phyloP scores from a whole-genome alignment of 2,113 vertebrate species.

The Meleagris gallopavo region DNA sequence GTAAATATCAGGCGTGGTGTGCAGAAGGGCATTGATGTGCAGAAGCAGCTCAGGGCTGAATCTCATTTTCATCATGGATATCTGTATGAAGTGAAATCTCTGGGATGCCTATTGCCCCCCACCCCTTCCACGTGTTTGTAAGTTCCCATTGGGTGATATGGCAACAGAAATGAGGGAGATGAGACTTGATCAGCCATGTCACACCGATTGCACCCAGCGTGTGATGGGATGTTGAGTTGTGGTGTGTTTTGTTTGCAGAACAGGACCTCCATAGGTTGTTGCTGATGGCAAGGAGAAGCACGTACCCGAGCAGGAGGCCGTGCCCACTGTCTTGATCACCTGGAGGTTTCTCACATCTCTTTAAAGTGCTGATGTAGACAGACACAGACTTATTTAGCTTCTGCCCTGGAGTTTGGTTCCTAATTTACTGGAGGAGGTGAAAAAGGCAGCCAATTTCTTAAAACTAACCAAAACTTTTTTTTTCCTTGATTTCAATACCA shows the following conservation, averaged over 20 bases:
- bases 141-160: fast-evolving
- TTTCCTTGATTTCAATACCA: not conserved
- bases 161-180: fast-evolving
- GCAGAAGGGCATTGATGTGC: not conserved
- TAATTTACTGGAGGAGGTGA: not conserved
- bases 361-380: not conserved
- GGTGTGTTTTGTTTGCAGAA: not conserved
- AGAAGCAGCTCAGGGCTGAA: not conserved
- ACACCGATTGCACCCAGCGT: not conserved
- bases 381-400: not conserved
- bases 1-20: not conserved
- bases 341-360: not conserved
- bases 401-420: not conserved
- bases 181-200: not conserved
- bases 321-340: not conserved
- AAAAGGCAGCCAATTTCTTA: not conserved
- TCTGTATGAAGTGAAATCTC: not conserved
- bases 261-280: not conserved
- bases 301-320: fast-evolving
- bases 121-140: too few relatives aligned
- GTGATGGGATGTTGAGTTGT: not conserved
- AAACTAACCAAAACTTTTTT: not conserved
- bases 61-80: not conserved
- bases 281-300: not conserved
- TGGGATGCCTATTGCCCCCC: not conserved